Base-by-base conservation (phyloP, 2,888 invertebrate genomes). In the Epinotia ramella region DNA sequence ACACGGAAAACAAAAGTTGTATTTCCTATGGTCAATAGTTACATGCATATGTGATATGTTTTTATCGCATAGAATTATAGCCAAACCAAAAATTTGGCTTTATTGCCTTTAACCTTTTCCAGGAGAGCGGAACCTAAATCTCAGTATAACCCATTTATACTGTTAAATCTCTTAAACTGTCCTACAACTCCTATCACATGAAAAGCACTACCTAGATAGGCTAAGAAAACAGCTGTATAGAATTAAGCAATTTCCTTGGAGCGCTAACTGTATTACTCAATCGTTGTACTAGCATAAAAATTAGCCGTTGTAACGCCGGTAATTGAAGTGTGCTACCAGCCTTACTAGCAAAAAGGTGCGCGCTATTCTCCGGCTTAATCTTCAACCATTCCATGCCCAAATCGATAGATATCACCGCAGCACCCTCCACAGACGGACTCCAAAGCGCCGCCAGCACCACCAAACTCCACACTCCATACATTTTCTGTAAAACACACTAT, bases 331-430 rank as follows among this genome's bases (percentile, higher is more conserved):
- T 78, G 73, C 33, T 79, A 28, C 75, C 33, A 62, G 65, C 81
- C 73, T 84, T 77, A 83, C 67, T 78, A 64, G 80, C 71, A 82
- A 85, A 74, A 86, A 87, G 88, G 87, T 87, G 87, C 85, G 86
- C 88, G 81, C 85, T 89, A 87, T 87, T 87, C 88, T 87, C 83
- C 81, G 84, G 82, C 83, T 82, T 81, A 80, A 96, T 95, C 95
- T 99, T 99, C 97, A 99, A 97, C 97, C 98, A 99, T 95, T 99
- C 99, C 79, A 97, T 97, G 46, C 99, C 99, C 81, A 99, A 95
- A 95, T 99, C 99, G 76, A 99, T 96, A 77, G 99, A 99, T 98
- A 99, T 99, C 33, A 99, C 99, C 77, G 99, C 99, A 57, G 99
- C 95, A 44, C 91, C 91, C 40, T 94, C 90, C 9, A 89, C 87